Percentiles rank a stretch among this genome's conserved stretches.
These are phyloP conservation scores for Eupsilia transversa DNA, from an alignment of 2,888 invertebrate genomes.

Conservation along the genomic window DNA sequence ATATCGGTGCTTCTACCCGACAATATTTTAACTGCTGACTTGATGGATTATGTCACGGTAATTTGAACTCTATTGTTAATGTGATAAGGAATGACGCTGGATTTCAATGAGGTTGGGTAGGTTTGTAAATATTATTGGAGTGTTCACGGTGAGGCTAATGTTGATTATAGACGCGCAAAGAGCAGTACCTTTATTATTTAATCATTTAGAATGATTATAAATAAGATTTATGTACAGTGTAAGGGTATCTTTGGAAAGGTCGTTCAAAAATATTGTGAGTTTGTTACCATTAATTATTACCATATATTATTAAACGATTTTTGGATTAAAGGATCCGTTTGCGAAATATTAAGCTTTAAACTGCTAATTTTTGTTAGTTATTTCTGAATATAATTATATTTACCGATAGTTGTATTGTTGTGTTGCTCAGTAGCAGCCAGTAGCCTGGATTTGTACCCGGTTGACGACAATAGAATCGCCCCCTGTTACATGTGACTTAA, in stretches of 20 bases:
- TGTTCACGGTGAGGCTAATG: conserved; percentile 2
- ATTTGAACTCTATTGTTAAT: conserved; percentile 37
- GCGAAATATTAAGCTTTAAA: too few species aligned
- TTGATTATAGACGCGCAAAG: conserved; percentile 15
- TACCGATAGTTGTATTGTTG: not conserved
- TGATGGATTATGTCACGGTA: conserved; percentile 14
- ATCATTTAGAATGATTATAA: too few species aligned
- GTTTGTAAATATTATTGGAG: conserved; percentile 26
- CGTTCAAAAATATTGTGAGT: too few species aligned
- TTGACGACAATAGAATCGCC: not conserved
- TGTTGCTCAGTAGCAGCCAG: not conserved
- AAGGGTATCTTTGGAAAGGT: too few species aligned
- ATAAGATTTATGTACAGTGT: too few species aligned
- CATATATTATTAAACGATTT: too few species aligned
- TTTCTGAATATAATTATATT: too few species aligned
- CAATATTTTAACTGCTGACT: conserved; percentile 24
- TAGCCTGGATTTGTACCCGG: not conserved
- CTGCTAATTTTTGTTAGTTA: too few species aligned
- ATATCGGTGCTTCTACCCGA: conserved; percentile 46
- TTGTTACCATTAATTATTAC: too few species aligned
- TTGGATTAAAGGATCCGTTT: too few species aligned
- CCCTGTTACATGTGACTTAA: not conserved
- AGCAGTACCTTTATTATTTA: not conserved
- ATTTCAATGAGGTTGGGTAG: not conserved
- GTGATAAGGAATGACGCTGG: conserved; percentile 3